A percentile compares a stretch with the other conserved stretches of the same genome.
Evolutionary conservation across 1,140 invertebrate genomes (phyloP).

Genomic region (Dolichoris vasculosae): DNA sequence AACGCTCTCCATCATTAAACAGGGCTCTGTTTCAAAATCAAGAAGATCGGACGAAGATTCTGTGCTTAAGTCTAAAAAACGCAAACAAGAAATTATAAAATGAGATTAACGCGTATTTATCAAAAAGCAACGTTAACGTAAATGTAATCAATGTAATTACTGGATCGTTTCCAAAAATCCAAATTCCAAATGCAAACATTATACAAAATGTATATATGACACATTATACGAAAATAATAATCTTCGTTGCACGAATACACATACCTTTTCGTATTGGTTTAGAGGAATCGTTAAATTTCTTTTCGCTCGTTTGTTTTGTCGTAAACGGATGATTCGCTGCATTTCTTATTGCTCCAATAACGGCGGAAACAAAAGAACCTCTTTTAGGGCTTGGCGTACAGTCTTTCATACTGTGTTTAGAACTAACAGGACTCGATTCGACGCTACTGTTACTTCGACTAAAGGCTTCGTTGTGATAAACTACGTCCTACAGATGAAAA

Average conservation of each 20-base stretch:
- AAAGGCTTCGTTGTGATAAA: slow-evolving; percentile 85
- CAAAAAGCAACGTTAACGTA: neutral
- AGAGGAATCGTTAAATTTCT: slow-evolving; percentile 59
- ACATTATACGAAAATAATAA: neutral
- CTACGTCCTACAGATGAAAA: slow-evolving; percentile 76
- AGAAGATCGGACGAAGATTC: slow-evolving; percentile 80
- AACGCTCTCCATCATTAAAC: slow-evolving; percentile 85
- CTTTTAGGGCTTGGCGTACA: slow-evolving; percentile 77
- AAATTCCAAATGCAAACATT: neutral
- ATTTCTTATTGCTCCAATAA: slow-evolving; percentile 81
- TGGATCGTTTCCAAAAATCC: neutral
- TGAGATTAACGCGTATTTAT: neutral
- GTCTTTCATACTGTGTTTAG: slow-evolving; percentile 73
- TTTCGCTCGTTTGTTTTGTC: slow-evolving; percentile 62
- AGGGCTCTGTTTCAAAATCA: slow-evolving; percentile 86
- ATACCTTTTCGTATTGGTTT: slow-evolving; percentile 69
- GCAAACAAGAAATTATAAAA: neutral
- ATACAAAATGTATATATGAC: neutral
- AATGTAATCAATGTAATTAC: neutral
- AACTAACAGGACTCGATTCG: slow-evolving; percentile 77
- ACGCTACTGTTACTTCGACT: slow-evolving; percentile 78
- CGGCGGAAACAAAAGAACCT: slow-evolving; percentile 80
- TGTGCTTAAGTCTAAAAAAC: slow-evolving; percentile 64
- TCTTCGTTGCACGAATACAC: neutral
- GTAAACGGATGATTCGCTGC: slow-evolving; percentile 76